Base-by-base conservation (phyloP, 2,113 vertebrate genomes). In the Ophthalmolycus amberensis region DNA sequence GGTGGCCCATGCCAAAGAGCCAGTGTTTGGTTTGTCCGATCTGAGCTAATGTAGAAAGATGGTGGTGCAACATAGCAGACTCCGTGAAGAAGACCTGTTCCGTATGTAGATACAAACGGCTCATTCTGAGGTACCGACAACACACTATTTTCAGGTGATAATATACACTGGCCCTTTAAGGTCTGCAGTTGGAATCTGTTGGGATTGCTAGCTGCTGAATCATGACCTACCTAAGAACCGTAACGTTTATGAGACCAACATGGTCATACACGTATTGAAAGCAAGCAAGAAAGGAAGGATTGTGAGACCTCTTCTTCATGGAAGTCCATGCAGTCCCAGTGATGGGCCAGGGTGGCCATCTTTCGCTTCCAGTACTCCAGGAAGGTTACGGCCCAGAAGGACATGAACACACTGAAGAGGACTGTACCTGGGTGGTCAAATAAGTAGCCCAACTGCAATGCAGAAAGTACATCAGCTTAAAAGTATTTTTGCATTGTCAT, bases 351-450 rank as follows among this genome's bases (percentile, higher is more conserved):
- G 0, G 94, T 96, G 71, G 94, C 94, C 65, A 95, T 96, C 84
- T 95, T 96, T 71, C 92, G 67, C 74, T 96, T 96, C 96, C 95
- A 95, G 90, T 94, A 95, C 85, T 96, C 95, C 84, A 96, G 82
- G 86, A 96, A 97, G 50, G 94, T 94, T 25, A 95, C 91, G 0
- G 95, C 94, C 96, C 96, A 95, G 85, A 96, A 96, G 56, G 96
- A 96, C 95, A 95, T 95, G 91, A 96, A 96, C 37, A 96, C 92
- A 70, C 96, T 96, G 91, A 96, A 96, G 93, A 96, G 93, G 27
- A 96, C 95, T 0, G 95, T 95, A 5, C 95, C 95, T 0, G 94
- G 94, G 73, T 96, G 95, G 83, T 96, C 96, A 71, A 95, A 96
- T 34, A 96, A 90, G 82, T 95, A 96, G 4, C 96, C 95, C 83